Evolutionary conservation across 2,888 invertebrate genomes (phyloP), one percentile per base, ranked within the genome.

Genomic region (Galerucella pusilla): DNA sequence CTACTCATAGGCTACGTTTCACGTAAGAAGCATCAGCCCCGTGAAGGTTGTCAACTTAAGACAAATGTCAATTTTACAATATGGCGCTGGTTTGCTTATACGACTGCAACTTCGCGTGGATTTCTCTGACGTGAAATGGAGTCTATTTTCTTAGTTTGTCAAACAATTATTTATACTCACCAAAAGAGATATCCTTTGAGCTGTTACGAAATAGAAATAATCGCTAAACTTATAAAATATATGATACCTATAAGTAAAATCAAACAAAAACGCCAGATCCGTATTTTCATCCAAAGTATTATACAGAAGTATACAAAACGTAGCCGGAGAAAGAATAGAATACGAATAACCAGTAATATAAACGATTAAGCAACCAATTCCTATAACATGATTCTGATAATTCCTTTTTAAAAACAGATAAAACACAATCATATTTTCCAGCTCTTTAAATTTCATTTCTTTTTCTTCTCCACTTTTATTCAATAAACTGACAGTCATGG

Each of bases 141-240:
- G 28, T 28, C 1, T 1, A 1, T 2, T 46, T 2, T 46, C 11
- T 11, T 1, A 11, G 4, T 46, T 46, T 46, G 5, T 11, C 2
- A 4, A 12, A 46, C 2, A 1, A 12, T 46, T 46, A 46, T 46
- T 46, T 5, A 46, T 46, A 74, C 49, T 74, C 70, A 63, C 63
- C 63, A 35, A 61, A 63, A n/a, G n/a, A 35, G 6, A 14, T 20
- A 16, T 35, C 6, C n/a, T 42, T 14, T 63, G n/a, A 20, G 63
- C 63, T 1, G 63, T 63, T 9, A 63, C 1, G 11, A 63, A 63
- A 42, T 63, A 63, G 35, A 42, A 63, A 9, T 63, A 42, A 42
- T 63, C 63, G 14, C 35, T 35, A n/a, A 63, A 63, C 20, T 63
- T 63, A 63, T 42, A 63, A 63, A 63, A 63, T 63, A 63, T 63